Evolutionary conservation across 1,140 invertebrate species (phyloP), one percentile per base, ranked within the genome.

Genomic region (Aphidius ervi): DNA sequence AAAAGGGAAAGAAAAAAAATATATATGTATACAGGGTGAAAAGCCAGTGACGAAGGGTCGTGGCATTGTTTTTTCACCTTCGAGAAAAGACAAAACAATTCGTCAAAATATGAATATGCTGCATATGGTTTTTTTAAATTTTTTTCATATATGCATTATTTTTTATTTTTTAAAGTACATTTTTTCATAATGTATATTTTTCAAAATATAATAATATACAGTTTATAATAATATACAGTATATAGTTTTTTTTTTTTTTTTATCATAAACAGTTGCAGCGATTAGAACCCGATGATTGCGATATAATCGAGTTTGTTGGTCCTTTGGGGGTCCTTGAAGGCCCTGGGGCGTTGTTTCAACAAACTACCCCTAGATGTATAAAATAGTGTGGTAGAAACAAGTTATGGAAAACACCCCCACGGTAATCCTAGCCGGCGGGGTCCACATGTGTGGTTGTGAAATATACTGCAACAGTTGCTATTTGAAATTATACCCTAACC

Each of bases 341-440:
- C 52, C 52, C 52, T 40, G 56, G 56, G 63, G 43, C 62, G 54
- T 62, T 54, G 59, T 64, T 56, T 60, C 62, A 59, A 48, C 62
- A 66, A 65, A 55, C 64, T 63, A 70, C 68, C 65, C 62, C 50
- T 31, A 31, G 2, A 31, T 31, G 23, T 31, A 31, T 31, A 31
- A 31, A 31, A 31, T 4, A 31, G 23, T 58, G 63, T 62, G 62
- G 61, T 63, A 40, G 56, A 53, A 62, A 57, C 56, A 54, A 54
- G 52, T 80, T 79, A 78, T 74, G 73, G 70, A 65, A 65, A 65
- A 65, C 71, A 70, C 65, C 67, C 65, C 67, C 67, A 55, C 63
- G 59, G 70, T 73, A 78, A 78, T 78, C 76, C 76, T 68, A 67
- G 68, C 70, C 78, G 75, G 69, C 69, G 67, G 76, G 78, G 76